phyloP scores from a whole-genome alignment of 2,113 vertebrate species.

The Gobiocypris rarus region DNA sequence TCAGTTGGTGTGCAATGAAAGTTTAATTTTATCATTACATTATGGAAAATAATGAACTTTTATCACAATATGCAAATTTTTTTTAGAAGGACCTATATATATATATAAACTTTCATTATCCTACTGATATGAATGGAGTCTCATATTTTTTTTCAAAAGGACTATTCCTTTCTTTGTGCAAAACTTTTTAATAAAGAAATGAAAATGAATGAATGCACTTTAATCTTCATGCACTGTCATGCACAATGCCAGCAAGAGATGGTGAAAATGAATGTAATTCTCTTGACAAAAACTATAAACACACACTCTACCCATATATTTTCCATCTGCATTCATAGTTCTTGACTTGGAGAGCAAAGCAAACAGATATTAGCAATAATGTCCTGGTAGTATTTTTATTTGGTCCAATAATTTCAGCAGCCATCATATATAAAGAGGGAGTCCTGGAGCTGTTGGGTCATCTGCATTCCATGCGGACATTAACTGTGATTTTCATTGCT shows the following conservation, averaged over 20 bases:
- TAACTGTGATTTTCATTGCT: slow-evolving; percentile 1
- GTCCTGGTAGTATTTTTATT: not conserved
- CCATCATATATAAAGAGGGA: not conserved
- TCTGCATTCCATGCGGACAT: slow-evolving; percentile 6
- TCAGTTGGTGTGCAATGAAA: no score
- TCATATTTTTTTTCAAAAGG: not conserved
- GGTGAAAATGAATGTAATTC: slow-evolving; percentile 8
- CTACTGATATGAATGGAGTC: not conserved
- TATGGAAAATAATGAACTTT: no score
- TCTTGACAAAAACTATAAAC: slow-evolving; percentile 5
- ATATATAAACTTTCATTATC: no score
- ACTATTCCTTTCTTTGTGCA: not conserved
- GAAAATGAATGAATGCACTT: not conserved
- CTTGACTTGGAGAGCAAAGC: not conserved
- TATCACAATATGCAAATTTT: no score
- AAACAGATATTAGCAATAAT: slow-evolving; percentile 13
- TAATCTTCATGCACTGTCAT: slow-evolving; percentile 1
- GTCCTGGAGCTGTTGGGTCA: slow-evolving; percentile 1
- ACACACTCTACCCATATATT: not conserved
- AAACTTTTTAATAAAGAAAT: not conserved
- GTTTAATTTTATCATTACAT: no score
- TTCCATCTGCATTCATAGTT: not conserved
- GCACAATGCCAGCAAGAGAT: not conserved
- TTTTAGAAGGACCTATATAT: no score
- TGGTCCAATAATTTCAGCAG: not conserved